A percentile compares a stretch with the other conserved stretches of the same genome.
These are phyloP conservation scores for Dioctria rufipes DNA, from an alignment of 2,888 invertebrate species.

Conservation along the genomic window DNA sequence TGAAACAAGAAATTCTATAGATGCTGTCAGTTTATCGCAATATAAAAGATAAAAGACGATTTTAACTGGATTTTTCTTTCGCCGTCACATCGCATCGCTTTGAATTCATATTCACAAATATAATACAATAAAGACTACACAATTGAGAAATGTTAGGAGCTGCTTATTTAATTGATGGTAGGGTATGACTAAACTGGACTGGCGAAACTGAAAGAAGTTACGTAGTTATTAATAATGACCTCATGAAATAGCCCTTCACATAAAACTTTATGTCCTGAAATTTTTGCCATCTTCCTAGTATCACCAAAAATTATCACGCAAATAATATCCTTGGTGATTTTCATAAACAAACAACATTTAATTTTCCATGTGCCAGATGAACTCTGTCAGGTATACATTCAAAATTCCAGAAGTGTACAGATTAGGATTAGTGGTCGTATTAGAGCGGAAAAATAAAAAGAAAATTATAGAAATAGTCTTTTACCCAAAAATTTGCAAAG, in stretches of 20 bases:
- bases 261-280: too few relatives aligned
- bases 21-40: conserved; percentile 11
- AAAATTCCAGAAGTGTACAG: not conserved
- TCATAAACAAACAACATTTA: conserved; percentile 30
- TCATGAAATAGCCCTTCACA: too few relatives aligned
- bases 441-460: not conserved
- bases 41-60: conserved; percentile 32
- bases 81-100: not conserved
- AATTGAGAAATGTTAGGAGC: not conserved
- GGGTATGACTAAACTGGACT: too few relatives aligned
- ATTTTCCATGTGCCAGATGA: not conserved
- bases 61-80: not conserved
- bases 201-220: too few relatives aligned
- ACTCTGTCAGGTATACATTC: not conserved
- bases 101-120: not conserved
- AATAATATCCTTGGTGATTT: conserved; percentile 13
- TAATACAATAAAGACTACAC: not conserved
- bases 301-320: not conserved
- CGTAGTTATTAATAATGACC: too few relatives aligned
- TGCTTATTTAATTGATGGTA: too few relatives aligned
- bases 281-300: too few relatives aligned
- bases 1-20: conserved; percentile 35
- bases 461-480: not conserved
- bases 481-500: not conserved
- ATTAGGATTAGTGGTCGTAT: conserved; percentile 32